phyloP scores from a whole-genome alignment of 2,113 vertebrate species.

The Edolisoma coerulescens region DNA sequence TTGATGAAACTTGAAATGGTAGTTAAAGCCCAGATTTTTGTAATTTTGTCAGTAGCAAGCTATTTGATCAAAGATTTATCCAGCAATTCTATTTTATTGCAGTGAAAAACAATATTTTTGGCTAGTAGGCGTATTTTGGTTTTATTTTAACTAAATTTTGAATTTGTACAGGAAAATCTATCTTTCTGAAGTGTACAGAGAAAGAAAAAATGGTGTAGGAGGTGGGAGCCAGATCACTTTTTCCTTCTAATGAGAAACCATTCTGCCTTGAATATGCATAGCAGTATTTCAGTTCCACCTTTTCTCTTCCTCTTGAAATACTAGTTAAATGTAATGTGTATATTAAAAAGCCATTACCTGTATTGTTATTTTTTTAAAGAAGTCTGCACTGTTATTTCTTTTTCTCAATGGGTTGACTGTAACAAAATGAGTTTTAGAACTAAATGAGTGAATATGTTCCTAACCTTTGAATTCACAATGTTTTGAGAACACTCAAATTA shows the following conservation, averaged over 20 bases:
- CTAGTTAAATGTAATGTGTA: neutral
- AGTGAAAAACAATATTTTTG: neutral
- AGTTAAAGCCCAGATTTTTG: neutral
- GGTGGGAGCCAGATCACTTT: neutral
- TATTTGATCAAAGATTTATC: neutral
- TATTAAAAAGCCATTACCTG: neutral
- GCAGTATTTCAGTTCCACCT: neutral
- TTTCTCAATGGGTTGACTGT: neutral
- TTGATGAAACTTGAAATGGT: neutral
- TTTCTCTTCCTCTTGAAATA: neutral
- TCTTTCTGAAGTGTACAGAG: neutral
- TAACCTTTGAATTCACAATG: neutral
- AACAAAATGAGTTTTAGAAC: neutral
- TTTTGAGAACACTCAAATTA: neutral
- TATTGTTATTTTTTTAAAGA: neutral
- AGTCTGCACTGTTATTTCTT: neutral
- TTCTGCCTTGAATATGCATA: neutral
- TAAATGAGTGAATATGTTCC: neutral
- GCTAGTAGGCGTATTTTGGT: neutral
- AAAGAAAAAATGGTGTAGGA: neutral
- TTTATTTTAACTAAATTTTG: neutral
- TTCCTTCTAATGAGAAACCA: neutral
- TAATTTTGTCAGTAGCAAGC: neutral
- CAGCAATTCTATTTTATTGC: neutral
- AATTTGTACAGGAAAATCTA: neutral